These are phyloP conservation scores for Hirtodrosophila cameraria DNA, from an alignment of 2,888 invertebrate species.

Conservation along the genomic window DNA sequence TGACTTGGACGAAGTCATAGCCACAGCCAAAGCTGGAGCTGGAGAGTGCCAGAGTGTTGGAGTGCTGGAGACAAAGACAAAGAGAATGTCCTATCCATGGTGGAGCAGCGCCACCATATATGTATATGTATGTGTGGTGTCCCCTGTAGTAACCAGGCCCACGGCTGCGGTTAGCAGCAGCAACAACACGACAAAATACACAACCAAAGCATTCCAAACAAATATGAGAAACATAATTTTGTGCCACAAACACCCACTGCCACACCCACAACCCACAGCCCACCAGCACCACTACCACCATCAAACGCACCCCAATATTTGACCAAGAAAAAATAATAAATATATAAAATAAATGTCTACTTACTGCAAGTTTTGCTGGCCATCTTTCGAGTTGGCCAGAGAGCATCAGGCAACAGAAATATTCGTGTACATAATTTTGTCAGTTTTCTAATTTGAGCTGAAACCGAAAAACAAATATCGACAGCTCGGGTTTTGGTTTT, in stretches of 20 bases:
- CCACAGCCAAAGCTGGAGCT: slow-evolving; percentile 29
- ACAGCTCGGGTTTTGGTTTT: slow-evolving; percentile 49
- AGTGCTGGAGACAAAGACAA: slow-evolving; percentile 58
- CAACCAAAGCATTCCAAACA: slow-evolving; percentile 73
- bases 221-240: slow-evolving; percentile 75
- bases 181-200: slow-evolving; percentile 1
- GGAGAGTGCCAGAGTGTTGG: slow-evolving; percentile 27
- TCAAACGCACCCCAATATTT: slow-evolving; percentile 5
- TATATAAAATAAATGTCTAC: slow-evolving; percentile 35
- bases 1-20: slow-evolving; percentile 56
- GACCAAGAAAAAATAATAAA: slow-evolving; percentile 5
- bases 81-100: slow-evolving; percentile 64
- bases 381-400: neutral
- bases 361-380: slow-evolving; percentile 32
- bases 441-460: slow-evolving; percentile 63
- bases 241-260: neutral
- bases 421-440: slow-evolving; percentile 42
- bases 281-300: too few species aligned
- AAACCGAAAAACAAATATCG: slow-evolving; percentile 70
- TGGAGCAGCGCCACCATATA: neutral
- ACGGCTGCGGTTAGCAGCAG: slow-evolving; percentile 37
- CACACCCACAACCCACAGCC: slow-evolving; percentile 2
- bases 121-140: slow-evolving; percentile 27
- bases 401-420: slow-evolving; percentile 16
- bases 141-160: slow-evolving; percentile 17